Evolutionary conservation across 2,888 invertebrate species (phyloP), one percentile per base, ranked within the genome.

Genomic region (Chaetoderma sp.): DNA sequence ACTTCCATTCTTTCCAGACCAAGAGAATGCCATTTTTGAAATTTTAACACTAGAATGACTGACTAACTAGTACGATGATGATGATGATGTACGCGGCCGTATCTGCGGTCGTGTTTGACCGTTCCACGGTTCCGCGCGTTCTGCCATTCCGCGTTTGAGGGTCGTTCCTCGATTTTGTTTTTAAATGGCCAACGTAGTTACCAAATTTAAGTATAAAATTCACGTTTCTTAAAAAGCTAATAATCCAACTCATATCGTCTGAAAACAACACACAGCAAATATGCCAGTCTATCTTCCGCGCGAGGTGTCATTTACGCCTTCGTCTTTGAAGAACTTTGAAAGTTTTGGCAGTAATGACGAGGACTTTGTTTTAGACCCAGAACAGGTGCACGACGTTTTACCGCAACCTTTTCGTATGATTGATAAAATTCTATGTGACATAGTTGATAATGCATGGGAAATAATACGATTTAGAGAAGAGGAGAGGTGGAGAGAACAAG

Each of bases 401-500:
- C 85, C 85, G 25, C 84, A 84, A 66, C 85, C 85, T 1, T 85
- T 79, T 71, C 78, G 84, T 1, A 79, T 83, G 79, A 75, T 85
- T n/a, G 78, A 84, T 60, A 83, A 80, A 70, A 70, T 83, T 42
- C 36, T 84, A 4, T 58, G 55, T n/a, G 65, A 73, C 47, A 56
- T 83, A 28, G 59, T 82, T n/a, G 82, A 83, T 54, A 75, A 76
- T n/a, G 78, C 75, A 23, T 84, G 83, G 83, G 77, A 79, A 10
- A 67, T 76, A 13, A 76, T 83, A 47, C 71, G 77, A 55, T 36
- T 68, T 3, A 74, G 80, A 50, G 82, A 83, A 60, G 73, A 72
- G 39, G 73, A 71, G 28, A 67, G 75, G 32, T 57, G 78, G 1
- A 74, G 71, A 25, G 80, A 83, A 47, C 75, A 75, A 25, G 71